Evolutionary conservation across 2,888 invertebrate species (phyloP).

Genomic region (Zele albiditarsus): DNA sequence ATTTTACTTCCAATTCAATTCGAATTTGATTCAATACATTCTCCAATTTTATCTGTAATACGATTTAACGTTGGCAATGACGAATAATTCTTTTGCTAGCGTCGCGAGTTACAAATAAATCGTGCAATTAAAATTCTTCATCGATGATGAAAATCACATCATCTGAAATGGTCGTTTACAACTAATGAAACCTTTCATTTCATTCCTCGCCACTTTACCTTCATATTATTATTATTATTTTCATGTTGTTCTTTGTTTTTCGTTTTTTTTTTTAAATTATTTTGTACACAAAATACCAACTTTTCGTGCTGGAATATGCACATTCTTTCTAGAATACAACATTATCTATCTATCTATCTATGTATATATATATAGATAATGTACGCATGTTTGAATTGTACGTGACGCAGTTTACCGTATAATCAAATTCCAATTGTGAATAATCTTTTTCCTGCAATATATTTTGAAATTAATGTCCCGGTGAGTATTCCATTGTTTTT

Average conservation of each 20-base stretch:
- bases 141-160: not conserved
- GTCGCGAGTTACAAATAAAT: not conserved
- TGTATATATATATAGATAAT: slow-evolving; percentile 48
- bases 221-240: slow-evolving; percentile 32
- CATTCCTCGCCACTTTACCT: slow-evolving; percentile 35
- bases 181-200: slow-evolving; percentile 36
- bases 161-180: not conserved
- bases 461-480: slow-evolving; percentile 18
- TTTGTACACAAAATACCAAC: slow-evolving; percentile 71
- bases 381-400: slow-evolving; percentile 37
- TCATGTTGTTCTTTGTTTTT: no score
- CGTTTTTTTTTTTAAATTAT: slow-evolving; percentile 28
- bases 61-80: not conserved
- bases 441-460: slow-evolving; percentile 6
- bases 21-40: not conserved
- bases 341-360: slow-evolving; percentile 46
- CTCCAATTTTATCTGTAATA: not conserved
- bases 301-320: slow-evolving; percentile 65
- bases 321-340: slow-evolving; percentile 55
- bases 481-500: slow-evolving; percentile 23
- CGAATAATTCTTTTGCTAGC: not conserved
- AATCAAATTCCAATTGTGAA: slow-evolving; percentile 21
- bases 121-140: not conserved
- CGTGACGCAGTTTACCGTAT: slow-evolving; percentile 60
- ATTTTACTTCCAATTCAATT: not conserved